A percentile compares a stretch with the other conserved stretches of the same genome.
Conservation (phyloP, 2,113 vertebrate genomes). For the Clarias batrachus region DNA sequence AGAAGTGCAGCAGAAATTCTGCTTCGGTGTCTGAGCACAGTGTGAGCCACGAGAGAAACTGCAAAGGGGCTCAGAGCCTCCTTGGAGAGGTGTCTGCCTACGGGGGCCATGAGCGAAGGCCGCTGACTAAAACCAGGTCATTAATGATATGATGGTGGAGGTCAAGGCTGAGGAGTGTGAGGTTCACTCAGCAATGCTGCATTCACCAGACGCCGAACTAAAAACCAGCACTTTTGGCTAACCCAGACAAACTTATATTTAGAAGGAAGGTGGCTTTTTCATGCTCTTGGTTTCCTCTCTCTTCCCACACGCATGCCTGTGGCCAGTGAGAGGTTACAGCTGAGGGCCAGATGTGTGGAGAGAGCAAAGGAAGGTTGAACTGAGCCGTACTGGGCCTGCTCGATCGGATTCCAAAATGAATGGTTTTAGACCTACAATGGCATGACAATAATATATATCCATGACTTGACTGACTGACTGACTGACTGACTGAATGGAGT, state of each 20-base stretch:
- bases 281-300: slow-evolving; percentile 71
- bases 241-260: slow-evolving; percentile 73
- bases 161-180: slow-evolving; percentile 51
- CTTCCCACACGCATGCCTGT: slow-evolving; percentile 69
- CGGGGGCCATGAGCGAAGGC: slow-evolving; percentile 19
- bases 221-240: slow-evolving; percentile 72
- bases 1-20: slow-evolving; percentile 13
- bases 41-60: slow-evolving; percentile 20
- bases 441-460: not conserved
- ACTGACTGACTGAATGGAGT: not conserved
- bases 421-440: not conserved
- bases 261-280: slow-evolving; percentile 70
- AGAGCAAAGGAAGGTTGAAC: slow-evolving; percentile 60
- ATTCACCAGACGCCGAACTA: slow-evolving; percentile 73
- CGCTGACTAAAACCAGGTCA: slow-evolving; percentile 43
- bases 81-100: not conserved
- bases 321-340: slow-evolving; percentile 50
- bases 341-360: slow-evolving; percentile 71
- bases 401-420: slow-evolving; percentile 5
- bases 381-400: slow-evolving; percentile 56
- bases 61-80: slow-evolving; percentile 1
- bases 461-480: not conserved
- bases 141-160: slow-evolving; percentile 47
- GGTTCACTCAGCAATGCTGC: slow-evolving; percentile 58
- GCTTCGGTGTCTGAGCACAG: slow-evolving; percentile 7